phyloP scores from a whole-genome alignment of 2,797 vertebrate genomes.

The Iguana delicatissima region DNA sequence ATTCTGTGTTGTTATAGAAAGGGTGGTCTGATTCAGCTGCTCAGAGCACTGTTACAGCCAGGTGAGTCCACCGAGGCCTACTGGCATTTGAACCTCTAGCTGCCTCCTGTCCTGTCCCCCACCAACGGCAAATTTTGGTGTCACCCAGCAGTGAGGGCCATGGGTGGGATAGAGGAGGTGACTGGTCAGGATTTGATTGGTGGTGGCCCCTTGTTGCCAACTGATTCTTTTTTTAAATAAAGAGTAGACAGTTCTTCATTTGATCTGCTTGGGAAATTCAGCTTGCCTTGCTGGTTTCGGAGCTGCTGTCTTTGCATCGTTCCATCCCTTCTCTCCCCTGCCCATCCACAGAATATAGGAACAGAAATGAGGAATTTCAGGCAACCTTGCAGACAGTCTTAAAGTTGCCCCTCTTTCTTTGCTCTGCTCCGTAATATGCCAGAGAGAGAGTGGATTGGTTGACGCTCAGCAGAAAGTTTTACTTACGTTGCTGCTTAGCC shows the following conservation, averaged over 20 bases:
- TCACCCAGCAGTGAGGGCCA: slow-evolving; percentile 8
- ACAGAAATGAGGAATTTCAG: slow-evolving; percentile 45
- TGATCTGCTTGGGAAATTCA: neutral
- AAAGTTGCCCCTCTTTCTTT: neutral
- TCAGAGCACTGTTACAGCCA: too few species aligned
- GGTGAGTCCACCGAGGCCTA: too few species aligned
- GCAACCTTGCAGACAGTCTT: neutral
- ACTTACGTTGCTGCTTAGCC: slow-evolving; percentile 38
- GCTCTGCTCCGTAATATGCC: neutral
- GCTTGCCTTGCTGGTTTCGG: slow-evolving; percentile 34
- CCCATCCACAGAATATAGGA: slow-evolving; percentile 24
- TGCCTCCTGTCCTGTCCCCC: neutral
- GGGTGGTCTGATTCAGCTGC: too few species aligned
- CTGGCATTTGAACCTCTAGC: neutral
- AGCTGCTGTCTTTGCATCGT: slow-evolving; percentile 29
- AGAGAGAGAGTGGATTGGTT: accelerated
- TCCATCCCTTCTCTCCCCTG: slow-evolving; percentile 45
- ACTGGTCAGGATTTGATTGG: neutral
- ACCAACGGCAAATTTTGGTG: slow-evolving; percentile 52
- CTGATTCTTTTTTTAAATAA: slow-evolving; percentile 2
- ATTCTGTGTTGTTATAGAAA: too few species aligned
- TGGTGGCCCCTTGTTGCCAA: neutral
- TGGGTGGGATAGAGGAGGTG: neutral
- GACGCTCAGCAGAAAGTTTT: slow-evolving; percentile 19
- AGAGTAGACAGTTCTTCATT: slow-evolving; percentile 3